phyloP scores from a whole-genome alignment of 2,888 invertebrate genomes.

The Euplagia quadripunctaria region DNA sequence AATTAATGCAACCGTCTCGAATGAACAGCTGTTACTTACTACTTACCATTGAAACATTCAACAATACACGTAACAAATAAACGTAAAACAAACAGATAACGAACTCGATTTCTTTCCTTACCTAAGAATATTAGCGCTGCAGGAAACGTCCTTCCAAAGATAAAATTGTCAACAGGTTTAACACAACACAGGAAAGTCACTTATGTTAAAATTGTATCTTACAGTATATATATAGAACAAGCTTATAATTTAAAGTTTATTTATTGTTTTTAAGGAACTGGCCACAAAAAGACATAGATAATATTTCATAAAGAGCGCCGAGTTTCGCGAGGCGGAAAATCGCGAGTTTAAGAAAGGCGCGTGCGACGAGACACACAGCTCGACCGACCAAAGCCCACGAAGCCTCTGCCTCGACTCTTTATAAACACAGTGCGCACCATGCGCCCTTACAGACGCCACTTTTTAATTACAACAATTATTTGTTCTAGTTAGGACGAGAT shows the following conservation, averaged over 20 bases:
- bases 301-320: not conserved
- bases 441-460: constrained; percentile 72
- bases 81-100: not conserved
- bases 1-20: not conserved
- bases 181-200: constrained; percentile 24
- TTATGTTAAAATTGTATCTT: not conserved
- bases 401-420: constrained; percentile 70
- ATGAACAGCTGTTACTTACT: not conserved
- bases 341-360: constrained; percentile 44
- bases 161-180: constrained; percentile 44
- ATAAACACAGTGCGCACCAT: constrained; percentile 59
- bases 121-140: constrained; percentile 48
- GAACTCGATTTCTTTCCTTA: constrained; percentile 39
- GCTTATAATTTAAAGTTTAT: not conserved
- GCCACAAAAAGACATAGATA: not conserved
- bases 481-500: constrained; percentile 82
- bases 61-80: not conserved
- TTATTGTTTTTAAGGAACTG: not conserved
- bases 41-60: not conserved
- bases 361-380: constrained; percentile 60
- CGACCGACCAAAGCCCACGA: constrained; percentile 61
- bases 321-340: constrained; percentile 32
- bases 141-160: constrained; percentile 45
- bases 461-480: constrained; percentile 79
- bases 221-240: not conserved